Evolutionary conservation across 2,797 vertebrate genomes (phyloP).

Genomic region (Microctenopoma lineatum): DNA sequence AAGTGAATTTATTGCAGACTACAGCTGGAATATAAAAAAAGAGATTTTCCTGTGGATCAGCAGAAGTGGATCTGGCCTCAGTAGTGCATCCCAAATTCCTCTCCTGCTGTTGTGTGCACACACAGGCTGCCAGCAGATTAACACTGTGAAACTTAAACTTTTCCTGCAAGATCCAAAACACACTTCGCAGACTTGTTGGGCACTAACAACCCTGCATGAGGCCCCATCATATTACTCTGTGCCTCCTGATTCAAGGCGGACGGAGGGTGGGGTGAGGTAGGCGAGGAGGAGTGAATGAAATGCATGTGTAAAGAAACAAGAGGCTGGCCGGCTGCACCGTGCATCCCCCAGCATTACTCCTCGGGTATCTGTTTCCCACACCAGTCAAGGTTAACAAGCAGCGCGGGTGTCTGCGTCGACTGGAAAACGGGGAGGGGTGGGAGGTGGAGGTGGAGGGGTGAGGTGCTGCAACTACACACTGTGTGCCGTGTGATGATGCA

Average conservation of each 20-base stretch:
- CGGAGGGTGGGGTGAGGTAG: background rate
- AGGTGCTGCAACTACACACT: slow-evolving; percentile 68
- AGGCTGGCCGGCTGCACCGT: slow-evolving; percentile 31
- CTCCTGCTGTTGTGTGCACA: slow-evolving; percentile 36
- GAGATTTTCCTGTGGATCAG: slow-evolving; percentile 66
- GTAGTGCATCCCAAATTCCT: slow-evolving; percentile 47
- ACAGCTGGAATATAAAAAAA: slow-evolving; percentile 37
- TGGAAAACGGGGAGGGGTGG: slow-evolving; percentile 62
- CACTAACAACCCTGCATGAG: slow-evolving; percentile 9
- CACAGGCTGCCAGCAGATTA: slow-evolving; percentile 37
- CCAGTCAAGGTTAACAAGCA: slow-evolving; percentile 84
- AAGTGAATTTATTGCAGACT: slow-evolving; percentile 22
- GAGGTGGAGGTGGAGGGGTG: slow-evolving; percentile 53
- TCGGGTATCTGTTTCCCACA: slow-evolving; percentile 81
- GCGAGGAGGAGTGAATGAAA: slow-evolving; percentile 25
- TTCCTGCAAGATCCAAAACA: slow-evolving; percentile 44
- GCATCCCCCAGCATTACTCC: slow-evolving; percentile 54
- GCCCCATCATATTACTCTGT: slow-evolving; percentile 29
- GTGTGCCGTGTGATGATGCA: slow-evolving; percentile 71
- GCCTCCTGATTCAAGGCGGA: slow-evolving; percentile 14
- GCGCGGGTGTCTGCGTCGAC: slow-evolving; percentile 77
- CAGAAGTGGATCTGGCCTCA: slow-evolving; percentile 54
- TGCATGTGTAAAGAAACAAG: slow-evolving; percentile 18
- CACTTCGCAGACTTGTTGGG: slow-evolving; percentile 28
- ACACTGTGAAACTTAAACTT: slow-evolving; percentile 64